Evolutionary conservation across 2,113 vertebrate species (phyloP).

Genomic region (Vimba vimba): DNA sequence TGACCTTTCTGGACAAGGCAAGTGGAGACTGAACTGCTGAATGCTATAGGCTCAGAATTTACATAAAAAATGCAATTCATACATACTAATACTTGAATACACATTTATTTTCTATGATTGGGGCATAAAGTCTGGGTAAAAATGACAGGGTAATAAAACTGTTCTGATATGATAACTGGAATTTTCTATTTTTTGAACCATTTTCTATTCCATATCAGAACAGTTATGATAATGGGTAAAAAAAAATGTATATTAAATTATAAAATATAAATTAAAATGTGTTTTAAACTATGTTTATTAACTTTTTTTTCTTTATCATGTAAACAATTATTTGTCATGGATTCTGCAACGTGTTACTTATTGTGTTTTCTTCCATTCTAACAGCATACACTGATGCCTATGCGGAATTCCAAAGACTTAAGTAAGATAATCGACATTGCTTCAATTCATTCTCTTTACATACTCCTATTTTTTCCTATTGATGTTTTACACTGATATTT

Average conservation of each 20-base stretch:
- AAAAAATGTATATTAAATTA: too few species aligned
- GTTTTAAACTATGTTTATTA: background rate
- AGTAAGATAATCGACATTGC: constrained; percentile 76
- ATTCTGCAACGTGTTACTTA: background rate
- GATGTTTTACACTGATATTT: background rate
- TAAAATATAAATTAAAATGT: too few species aligned
- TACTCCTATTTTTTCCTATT: background rate
- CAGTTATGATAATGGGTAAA: background rate
- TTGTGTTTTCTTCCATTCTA: constrained; percentile 25
- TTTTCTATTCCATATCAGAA: too few species aligned
- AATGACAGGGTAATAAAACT: background rate
- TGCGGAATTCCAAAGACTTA: constrained; percentile 91
- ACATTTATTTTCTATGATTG: background rate
- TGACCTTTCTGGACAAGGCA: constrained; percentile 96
- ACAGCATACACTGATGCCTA: constrained; percentile 91
- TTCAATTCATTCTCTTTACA: background rate
- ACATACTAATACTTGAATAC: background rate
- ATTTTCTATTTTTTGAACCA: too few species aligned
- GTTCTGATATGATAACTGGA: too few species aligned
- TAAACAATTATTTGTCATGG: background rate
- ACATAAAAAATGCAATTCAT: background rate
- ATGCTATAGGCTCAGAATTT: background rate
- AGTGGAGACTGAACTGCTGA: background rate
- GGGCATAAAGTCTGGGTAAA: background rate
- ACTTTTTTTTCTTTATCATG: background rate